Evolutionary conservation across 2,113 vertebrate genomes (phyloP).

Genomic region (Fukomys damarensis): DNA sequence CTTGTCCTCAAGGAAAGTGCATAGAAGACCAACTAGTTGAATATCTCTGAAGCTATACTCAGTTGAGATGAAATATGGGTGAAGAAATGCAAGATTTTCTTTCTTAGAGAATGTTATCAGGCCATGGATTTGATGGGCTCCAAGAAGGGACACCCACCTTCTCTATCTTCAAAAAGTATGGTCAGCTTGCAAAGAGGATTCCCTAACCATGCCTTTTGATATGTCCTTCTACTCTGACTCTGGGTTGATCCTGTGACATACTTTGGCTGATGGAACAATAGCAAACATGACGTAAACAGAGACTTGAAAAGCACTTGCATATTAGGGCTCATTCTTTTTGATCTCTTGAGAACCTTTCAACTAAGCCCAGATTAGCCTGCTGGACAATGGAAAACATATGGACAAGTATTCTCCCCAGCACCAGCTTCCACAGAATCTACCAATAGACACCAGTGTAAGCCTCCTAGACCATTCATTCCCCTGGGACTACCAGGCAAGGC

Average conservation of each 20-base stretch:
- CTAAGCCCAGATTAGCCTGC: not conserved
- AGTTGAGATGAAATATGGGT: not conserved
- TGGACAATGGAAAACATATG: not conserved
- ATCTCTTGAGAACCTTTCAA: not conserved
- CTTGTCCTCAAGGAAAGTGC: not conserved
- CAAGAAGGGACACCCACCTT: not conserved
- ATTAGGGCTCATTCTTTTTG: not conserved
- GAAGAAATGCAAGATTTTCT: not conserved
- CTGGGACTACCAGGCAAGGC: not conserved
- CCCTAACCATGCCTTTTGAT: not conserved
- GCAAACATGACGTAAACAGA: not conserved
- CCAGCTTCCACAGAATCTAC: not conserved
- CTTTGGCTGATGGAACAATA: not conserved
- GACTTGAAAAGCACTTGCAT: conserved; percentile 14
- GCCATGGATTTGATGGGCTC: conserved; percentile 9
- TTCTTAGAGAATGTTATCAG: conserved; percentile 2
- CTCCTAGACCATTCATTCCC: not conserved
- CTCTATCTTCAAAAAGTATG: not conserved
- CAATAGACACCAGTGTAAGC: not conserved
- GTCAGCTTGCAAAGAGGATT: not conserved
- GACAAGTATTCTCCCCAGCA: not conserved
- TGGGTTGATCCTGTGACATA: not conserved
- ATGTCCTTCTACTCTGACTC: not conserved
- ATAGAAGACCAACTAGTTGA: not conserved
- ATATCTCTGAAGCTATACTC: not conserved